Percentiles rank a stretch among this genome's conserved stretches.
Conservation (phyloP, 2,888 invertebrate species). For the Arge pagana region DNA sequence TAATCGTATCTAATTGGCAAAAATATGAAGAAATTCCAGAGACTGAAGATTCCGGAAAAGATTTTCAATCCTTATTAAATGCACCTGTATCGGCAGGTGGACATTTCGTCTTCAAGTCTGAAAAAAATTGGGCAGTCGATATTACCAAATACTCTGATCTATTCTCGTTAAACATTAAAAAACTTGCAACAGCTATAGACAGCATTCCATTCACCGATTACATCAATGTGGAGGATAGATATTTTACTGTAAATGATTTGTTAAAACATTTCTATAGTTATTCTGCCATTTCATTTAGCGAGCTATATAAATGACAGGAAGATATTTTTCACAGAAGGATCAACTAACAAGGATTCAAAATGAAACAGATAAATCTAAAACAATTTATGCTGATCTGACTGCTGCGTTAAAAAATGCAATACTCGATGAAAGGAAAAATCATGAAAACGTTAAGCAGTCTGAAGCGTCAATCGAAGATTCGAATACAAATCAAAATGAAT, state of each 20-base stretch:
- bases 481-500: slow-evolving; percentile 3
- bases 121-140: slow-evolving; percentile 58
- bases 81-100: slow-evolving; percentile 50
- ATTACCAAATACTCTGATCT: slow-evolving; percentile 52
- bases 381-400: slow-evolving; percentile 14
- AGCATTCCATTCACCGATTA: slow-evolving; percentile 60
- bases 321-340: slow-evolving; percentile 37
- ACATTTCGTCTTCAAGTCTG: slow-evolving; percentile 58
- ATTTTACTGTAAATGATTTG: slow-evolving; percentile 51
- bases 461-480: slow-evolving; percentile 1
- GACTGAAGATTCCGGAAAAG: slow-evolving; percentile 49
- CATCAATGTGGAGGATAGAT: slow-evolving; percentile 50
- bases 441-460: neutral
- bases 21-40: slow-evolving; percentile 33
- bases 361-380: slow-evolving; percentile 33
- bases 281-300: neutral
- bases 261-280: neutral
- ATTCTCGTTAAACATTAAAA: slow-evolving; percentile 57
- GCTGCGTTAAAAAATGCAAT: no score
- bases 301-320: neutral
- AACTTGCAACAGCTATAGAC: slow-evolving; percentile 55
- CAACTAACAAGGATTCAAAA: slow-evolving; percentile 41
- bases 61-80: slow-evolving; percentile 55
- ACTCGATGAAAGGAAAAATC: no score
- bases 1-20: slow-evolving; percentile 27